Evolutionary conservation across 2,797 vertebrate species (phyloP).

Genomic region (Protonibea diacanthus): DNA sequence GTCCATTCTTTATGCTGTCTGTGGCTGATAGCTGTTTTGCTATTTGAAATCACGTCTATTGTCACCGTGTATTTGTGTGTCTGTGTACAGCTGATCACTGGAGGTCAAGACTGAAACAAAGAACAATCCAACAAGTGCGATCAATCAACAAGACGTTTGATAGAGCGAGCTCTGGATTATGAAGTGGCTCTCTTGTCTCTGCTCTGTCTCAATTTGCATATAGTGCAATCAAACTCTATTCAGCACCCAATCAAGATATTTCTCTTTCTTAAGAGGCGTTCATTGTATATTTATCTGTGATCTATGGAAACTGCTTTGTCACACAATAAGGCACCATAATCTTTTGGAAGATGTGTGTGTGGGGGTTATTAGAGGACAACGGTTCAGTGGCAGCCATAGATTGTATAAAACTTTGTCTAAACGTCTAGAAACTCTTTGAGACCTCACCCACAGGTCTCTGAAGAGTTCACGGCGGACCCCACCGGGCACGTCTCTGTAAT

Average conservation of each 20-base stretch:
- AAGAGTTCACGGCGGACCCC: no score
- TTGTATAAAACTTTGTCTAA: no score
- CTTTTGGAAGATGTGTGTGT: neutral
- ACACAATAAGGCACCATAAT: neutral
- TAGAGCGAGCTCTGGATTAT: neutral
- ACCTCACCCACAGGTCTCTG: no score
- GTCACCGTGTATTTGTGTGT: no score
- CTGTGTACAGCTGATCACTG: neutral
- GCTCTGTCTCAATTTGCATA: neutral
- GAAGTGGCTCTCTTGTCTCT: neutral
- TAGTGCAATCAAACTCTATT: constrained; percentile 38
- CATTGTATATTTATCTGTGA: neutral
- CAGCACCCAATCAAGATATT: constrained; percentile 20
- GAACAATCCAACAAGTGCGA: neutral
- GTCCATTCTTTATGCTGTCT: no score
- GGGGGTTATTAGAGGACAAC: neutral
- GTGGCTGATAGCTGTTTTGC: no score
- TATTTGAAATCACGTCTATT: no score
- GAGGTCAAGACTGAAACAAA: constrained; percentile 16
- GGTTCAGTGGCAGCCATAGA: neutral
- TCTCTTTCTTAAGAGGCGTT: constrained; percentile 9
- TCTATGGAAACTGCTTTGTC: constrained; percentile 20
- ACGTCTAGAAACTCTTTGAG: no score
- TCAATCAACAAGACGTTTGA: neutral
- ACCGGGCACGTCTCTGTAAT: no score